phyloP scores from a whole-genome alignment of 2,113 vertebrate species.

The Ovibos moschatus region DNA sequence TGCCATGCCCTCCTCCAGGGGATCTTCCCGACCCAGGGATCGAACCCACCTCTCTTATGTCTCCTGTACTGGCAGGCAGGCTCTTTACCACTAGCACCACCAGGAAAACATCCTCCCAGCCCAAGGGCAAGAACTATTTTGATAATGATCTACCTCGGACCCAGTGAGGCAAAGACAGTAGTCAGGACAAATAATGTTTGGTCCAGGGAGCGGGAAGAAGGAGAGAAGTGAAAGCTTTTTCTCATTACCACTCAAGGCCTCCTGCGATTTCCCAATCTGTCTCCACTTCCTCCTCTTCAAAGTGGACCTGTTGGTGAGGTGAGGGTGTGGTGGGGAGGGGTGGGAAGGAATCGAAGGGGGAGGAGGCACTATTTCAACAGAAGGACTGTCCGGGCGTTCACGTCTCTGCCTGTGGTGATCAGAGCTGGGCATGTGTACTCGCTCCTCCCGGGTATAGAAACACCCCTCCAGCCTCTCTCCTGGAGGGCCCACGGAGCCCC shows the following conservation, averaged over 20 bases:
- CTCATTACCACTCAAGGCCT: neutral
- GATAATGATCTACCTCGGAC: accelerated
- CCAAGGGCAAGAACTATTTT: neutral
- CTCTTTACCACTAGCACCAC: neutral
- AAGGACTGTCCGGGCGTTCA: accelerated
- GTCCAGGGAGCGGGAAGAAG: neutral
- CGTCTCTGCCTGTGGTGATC: accelerated
- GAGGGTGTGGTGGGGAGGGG: neutral
- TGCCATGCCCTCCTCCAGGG: neutral
- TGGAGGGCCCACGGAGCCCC: accelerated
- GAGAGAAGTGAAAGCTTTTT: neutral
- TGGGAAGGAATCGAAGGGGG: neutral
- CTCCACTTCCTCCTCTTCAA: slow-evolving; percentile 9
- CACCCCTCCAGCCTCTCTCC: neutral
- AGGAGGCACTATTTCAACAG: neutral
- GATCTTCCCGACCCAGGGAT: neutral
- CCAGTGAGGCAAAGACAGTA: accelerated
- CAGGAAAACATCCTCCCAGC: neutral
- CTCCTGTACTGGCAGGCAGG: neutral
- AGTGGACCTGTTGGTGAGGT: neutral
- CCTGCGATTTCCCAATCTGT: neutral
- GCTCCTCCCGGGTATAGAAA: accelerated
- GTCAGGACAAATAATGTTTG: no score
- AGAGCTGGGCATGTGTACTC: accelerated
- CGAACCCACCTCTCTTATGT: neutral